Conservation (phyloP, 2,113 vertebrate species). For the Bos javanicus region DNA sequence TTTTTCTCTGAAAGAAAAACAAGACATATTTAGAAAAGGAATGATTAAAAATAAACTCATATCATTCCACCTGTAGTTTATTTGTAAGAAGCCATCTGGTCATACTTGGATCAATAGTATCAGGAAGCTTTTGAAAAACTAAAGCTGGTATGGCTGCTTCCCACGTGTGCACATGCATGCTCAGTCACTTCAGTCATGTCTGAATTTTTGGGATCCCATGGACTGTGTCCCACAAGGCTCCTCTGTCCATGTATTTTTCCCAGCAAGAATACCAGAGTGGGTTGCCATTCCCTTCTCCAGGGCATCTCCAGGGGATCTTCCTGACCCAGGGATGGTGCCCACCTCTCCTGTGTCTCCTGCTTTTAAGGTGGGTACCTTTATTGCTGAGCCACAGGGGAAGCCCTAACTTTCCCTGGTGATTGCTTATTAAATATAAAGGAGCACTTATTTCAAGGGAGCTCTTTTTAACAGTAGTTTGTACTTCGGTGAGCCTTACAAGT, state of each 20-base stretch:
- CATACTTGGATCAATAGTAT: slow-evolving; percentile 1
- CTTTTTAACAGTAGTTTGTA: neutral
- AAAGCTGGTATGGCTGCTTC: neutral
- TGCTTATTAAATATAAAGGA: slow-evolving; percentile 9
- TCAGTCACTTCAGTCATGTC: neutral
- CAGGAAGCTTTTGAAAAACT: slow-evolving; percentile 29
- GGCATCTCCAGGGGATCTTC: neutral
- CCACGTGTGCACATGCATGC: neutral
- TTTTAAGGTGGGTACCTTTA: neutral
- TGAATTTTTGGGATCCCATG: neutral
- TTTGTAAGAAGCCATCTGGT: slow-evolving; percentile 49
- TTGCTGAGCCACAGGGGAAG: neutral
- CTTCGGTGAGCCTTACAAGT: neutral
- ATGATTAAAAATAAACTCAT: slow-evolving; percentile 47
- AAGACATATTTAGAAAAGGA: slow-evolving; percentile 30
- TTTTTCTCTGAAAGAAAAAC: neutral
- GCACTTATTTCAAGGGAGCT: neutral
- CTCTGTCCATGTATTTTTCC: neutral
- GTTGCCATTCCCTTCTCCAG: neutral
- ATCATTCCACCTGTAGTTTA: slow-evolving; percentile 23
- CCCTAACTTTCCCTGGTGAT: neutral
- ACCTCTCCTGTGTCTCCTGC: neutral
- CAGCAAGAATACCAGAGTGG: neutral
- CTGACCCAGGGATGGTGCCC: neutral
- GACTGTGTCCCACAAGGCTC: neutral